Evolutionary conservation across 2,888 invertebrate genomes (phyloP), one percentile per base, ranked within the genome.

Genomic region (Eristalis pertinax): DNA sequence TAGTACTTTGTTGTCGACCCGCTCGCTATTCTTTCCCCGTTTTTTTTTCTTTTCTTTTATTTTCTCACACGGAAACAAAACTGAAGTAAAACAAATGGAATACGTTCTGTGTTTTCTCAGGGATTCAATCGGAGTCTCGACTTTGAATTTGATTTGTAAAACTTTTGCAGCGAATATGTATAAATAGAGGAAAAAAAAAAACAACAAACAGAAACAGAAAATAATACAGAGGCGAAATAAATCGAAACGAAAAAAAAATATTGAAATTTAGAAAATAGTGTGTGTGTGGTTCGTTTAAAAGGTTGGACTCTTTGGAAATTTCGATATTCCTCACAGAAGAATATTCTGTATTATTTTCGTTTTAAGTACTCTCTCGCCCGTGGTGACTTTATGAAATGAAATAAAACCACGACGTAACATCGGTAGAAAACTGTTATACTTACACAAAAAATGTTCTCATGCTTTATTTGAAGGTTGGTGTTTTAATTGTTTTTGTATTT

Each of bases 341-440:
- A 82, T 77, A 73, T 81, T 84, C 81, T 81, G 73, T 84, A 78
- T 80, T 87, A 87, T 83, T 87, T 89, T 82, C 79, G 86, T 81
- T 84, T 81, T 89, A 89, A 88, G 88, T 89, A 88, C 84, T 86
- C 89, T 89, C 89, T 89, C 89, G 86, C 74, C 82, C 88, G 87
- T 89, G 88, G 78, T 84, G 86, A 89, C 81, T 89, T 87, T 88
- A 78, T 88, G 88, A 88, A 85, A 84, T 84, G 83, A 89, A 85
- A 88, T 84, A 88, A 89, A 86, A 89, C 78, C 87, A 81, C 88
- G 88, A 89, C 85, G 85, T 88, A 89, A 89, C 83, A 87, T 85
- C 68, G 63, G 75, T 87, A 43, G 87, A 84, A 84, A 84, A 87
- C 87, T 87, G 87, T 87, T 87, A 87, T 87, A 87, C 87, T 79